phyloP scores from a whole-genome alignment of 1,140 invertebrate genomes.

The Zelostemma sp. region DNA sequence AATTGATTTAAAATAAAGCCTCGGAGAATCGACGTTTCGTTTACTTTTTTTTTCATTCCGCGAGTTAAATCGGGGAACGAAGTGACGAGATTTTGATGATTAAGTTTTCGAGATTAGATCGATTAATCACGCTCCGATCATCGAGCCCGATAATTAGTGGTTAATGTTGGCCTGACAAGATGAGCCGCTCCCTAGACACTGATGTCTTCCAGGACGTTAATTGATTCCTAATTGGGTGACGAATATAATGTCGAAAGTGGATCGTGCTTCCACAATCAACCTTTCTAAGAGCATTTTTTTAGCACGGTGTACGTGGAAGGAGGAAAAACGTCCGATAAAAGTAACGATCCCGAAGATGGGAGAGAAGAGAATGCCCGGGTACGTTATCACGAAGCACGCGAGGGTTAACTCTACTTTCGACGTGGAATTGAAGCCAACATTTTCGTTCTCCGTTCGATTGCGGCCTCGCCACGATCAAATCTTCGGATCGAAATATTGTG shows the following conservation, averaged over 20 bases:
- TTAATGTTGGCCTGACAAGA: not conserved
- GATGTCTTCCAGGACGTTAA: not conserved
- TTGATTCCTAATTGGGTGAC: slow-evolving; percentile 6
- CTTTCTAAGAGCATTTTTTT: not conserved
- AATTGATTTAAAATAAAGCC: too few relatives aligned
- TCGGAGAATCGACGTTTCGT: not conserved
- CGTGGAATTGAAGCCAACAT: not conserved
- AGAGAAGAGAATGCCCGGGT: too few relatives aligned
- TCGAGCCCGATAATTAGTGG: not conserved
- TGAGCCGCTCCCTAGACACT: not conserved
- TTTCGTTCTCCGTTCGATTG: not conserved
- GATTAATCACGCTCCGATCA: not conserved
- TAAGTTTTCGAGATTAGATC: not conserved
- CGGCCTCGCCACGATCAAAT: not conserved
- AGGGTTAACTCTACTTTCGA: not conserved
- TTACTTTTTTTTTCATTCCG: not conserved
- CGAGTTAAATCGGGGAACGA: not conserved
- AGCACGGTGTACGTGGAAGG: not conserved
- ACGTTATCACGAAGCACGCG: not conserved
- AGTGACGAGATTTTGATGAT: not conserved
- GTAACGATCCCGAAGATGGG: not conserved
- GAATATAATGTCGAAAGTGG: not conserved
- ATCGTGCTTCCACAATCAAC: slow-evolving; percentile 3
- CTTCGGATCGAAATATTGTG: not conserved
- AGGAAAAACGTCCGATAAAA: not conserved